Evolutionary conservation across 2,113 vertebrate genomes (phyloP).

Genomic region (human): DNA sequence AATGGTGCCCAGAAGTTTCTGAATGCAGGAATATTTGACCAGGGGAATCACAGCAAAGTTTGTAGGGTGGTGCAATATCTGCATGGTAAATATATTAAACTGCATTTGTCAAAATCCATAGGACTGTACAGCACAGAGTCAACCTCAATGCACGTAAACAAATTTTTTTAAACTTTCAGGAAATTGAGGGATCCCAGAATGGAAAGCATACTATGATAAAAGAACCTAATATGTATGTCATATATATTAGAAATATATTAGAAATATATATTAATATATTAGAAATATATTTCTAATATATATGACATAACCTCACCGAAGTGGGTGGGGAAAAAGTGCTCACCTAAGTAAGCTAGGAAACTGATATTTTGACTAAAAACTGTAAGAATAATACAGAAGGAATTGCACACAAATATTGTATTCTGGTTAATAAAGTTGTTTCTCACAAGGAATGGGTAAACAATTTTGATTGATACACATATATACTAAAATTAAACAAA

Average conservation of each 20-base stretch:
- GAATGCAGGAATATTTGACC: background rate
- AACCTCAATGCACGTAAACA: background rate
- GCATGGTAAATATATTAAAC: background rate
- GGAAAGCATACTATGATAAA: background rate
- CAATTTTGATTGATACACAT: background rate
- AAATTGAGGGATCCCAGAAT: background rate
- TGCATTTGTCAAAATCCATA: background rate
- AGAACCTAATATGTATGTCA: background rate
- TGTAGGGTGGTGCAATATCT: background rate
- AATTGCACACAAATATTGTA: background rate
- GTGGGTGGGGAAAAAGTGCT: fast-evolving
- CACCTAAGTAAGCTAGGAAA: background rate
- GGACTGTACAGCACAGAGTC: background rate
- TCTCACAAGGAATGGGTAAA: background rate
- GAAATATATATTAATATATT: too few relatives aligned
- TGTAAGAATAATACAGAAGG: background rate
- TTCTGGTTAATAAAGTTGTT: background rate
- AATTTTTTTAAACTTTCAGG: background rate
- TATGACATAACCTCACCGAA: background rate
- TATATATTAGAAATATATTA: too few relatives aligned
- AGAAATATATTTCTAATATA: background rate
- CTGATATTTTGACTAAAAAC: background rate
- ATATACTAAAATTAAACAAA: background rate
- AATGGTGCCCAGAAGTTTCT: background rate
- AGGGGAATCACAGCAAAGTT: background rate